phyloP scores from a whole-genome alignment of 2,888 invertebrate species.

The Epirrhoe alternata region DNA sequence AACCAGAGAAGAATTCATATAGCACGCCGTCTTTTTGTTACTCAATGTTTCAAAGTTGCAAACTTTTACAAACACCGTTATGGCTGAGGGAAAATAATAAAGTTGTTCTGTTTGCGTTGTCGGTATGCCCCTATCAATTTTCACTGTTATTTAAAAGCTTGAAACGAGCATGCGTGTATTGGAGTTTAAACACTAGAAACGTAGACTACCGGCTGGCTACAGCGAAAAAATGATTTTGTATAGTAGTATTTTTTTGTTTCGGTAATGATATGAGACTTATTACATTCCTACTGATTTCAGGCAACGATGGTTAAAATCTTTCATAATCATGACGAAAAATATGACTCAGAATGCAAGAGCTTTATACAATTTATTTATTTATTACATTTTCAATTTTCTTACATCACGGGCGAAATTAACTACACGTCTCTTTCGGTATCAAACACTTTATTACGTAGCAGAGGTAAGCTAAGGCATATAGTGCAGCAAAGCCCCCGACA shows the following conservation, averaged over 20 bases:
- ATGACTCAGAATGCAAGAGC: background rate
- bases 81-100: slow-evolving; percentile 16
- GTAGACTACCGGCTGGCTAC: background rate
- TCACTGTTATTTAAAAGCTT: slow-evolving; percentile 4
- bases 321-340: background rate
- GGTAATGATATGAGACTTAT: background rate
- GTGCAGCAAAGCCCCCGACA: slow-evolving; percentile 38
- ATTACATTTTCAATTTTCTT: too few species aligned
- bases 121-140: slow-evolving; percentile 14
- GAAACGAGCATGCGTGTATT: background rate
- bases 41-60: slow-evolving; percentile 18
- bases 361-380: too few species aligned
- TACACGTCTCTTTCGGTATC: background rate
- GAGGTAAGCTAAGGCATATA: background rate
- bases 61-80: slow-evolving; percentile 22
- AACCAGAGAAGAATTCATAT: slow-evolving; percentile 12
- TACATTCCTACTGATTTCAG: background rate
- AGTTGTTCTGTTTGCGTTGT: slow-evolving; percentile 16
- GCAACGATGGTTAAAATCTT: background rate
- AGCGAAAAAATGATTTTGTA: background rate
- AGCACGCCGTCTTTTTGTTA: slow-evolving; percentile 20
- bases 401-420: background rate
- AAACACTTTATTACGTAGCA: background rate
- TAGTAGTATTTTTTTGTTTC: background rate
- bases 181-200: background rate